These are phyloP conservation scores for Chloropsis hardwickii DNA, from an alignment of 2,113 vertebrate genomes.

Conservation along the genomic window DNA sequence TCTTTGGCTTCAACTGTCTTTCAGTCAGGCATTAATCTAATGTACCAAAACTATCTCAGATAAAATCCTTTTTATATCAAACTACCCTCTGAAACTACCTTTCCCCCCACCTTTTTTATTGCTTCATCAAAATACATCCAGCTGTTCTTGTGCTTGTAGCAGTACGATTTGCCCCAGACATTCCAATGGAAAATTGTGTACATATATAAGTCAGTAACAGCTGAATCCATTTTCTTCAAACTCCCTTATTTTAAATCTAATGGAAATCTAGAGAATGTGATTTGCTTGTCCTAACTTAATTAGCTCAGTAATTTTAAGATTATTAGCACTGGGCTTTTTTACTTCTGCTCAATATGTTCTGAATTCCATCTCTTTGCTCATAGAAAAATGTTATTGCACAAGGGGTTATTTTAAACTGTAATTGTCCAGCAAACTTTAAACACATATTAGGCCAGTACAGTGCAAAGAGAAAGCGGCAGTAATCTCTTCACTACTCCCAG, in stretches of 20 bases:
- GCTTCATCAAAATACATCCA: slow-evolving; percentile 56
- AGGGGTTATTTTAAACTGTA: slow-evolving; percentile 18
- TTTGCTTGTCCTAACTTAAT: slow-evolving; percentile 49
- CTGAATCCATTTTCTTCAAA: slow-evolving; percentile 56
- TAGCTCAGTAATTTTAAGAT: slow-evolving; percentile 30
- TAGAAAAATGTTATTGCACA: slow-evolving; percentile 10
- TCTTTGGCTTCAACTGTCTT: slow-evolving; percentile 21
- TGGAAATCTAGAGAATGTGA: slow-evolving; percentile 30
- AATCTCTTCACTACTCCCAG: slow-evolving; percentile 37
- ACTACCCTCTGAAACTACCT: neutral
- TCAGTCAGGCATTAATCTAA: slow-evolving; percentile 28
- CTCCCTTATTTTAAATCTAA: slow-evolving; percentile 38
- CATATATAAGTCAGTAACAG: slow-evolving; percentile 35
- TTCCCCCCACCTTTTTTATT: neutral
- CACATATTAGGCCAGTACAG: neutral
- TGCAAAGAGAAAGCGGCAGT: slow-evolving; percentile 35
- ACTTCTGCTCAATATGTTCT: slow-evolving; percentile 51
- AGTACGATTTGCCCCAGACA: slow-evolving; percentile 47
- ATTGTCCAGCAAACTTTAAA: slow-evolving; percentile 17
- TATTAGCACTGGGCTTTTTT: slow-evolving; percentile 18
- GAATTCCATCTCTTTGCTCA: slow-evolving; percentile 25
- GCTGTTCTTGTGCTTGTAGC: slow-evolving; percentile 34
- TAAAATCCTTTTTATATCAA: slow-evolving; percentile 32
- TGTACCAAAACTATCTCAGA: neutral
- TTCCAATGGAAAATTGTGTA: slow-evolving; percentile 36